Evolutionary conservation across 2,797 vertebrate species (phyloP), one percentile per base, ranked within the genome.

Genomic region (Octomys mimax): DNA sequence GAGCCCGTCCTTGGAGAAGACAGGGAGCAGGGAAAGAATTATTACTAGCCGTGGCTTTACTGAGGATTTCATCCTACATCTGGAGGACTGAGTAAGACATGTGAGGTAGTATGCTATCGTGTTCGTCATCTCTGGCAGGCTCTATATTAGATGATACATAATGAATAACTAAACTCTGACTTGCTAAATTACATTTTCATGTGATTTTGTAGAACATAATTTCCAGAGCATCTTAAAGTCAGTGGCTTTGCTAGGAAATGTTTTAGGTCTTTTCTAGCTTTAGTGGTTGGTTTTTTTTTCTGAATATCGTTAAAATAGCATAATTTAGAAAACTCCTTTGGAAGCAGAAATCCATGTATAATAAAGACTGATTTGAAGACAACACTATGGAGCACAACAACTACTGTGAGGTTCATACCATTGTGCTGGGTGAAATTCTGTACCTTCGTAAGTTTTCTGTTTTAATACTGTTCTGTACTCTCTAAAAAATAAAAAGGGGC

Each of bases 301-400:
- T 89, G 49, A 94, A 95, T 68, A 80, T 86, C 39, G 39, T 61
- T 91, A 86, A 97, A 94, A 94, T 73, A 87, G 73, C 77, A 73
- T 79, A 87, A 61, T 81, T 59, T 54, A 9, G 77, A 77, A 70
- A 77, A 62, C 10, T 68, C 13, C 66, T 70, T 84, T 91, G 52
- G 21, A 94, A 90, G 36, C 61, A 88, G 87, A 93, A 36, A 79
- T 70, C 19, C 39, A 33, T 75, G 36, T 39, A 33, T 39, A 12
- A 9, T 75, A 61, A 79, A 39, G 5, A 46, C 78, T 90, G 81
- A 57, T 57, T 57, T 57, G 54, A 57, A 57, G 54, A 57, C 14
- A 57, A 18, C 54, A 57, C 16, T 18, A 57, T 18, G 54, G 2
- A 18, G 54, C 19, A 57, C 54, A 54, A 54, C 54, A 18, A 57